These are phyloP conservation scores for Cephus sareptanus DNA, from an alignment of 2,888 invertebrate genomes.

Conservation along the genomic window DNA sequence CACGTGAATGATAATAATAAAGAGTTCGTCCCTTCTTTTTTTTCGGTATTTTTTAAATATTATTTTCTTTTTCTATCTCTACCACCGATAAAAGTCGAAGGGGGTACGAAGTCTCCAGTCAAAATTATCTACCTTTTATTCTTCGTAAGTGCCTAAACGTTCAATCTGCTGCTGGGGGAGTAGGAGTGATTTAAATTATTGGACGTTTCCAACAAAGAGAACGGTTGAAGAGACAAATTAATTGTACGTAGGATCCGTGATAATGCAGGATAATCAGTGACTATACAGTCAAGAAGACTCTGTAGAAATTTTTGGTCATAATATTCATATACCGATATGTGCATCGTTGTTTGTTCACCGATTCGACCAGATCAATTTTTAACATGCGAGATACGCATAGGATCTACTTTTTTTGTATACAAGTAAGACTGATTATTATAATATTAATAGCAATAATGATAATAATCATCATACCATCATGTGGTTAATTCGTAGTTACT, in stretches of 20 bases:
- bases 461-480: too few relatives aligned
- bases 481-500: too few relatives aligned
- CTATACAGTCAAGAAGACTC: constrained; percentile 20
- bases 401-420: too few relatives aligned
- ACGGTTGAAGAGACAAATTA: neutral
- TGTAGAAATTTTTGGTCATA: constrained; percentile 36
- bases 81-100: constrained; percentile 13
- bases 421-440: too few relatives aligned
- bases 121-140: neutral
- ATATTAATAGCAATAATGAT: too few relatives aligned
- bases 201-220: neutral
- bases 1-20: constrained; percentile 29
- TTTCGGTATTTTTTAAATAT: neutral
- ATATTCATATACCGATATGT: constrained; percentile 41
- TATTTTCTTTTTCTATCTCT: constrained; percentile 1
- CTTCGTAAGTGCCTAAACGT: neutral
- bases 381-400: neutral
- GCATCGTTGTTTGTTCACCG: constrained; percentile 8
- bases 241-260: neutral
- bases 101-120: neutral
- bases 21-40: neutral
- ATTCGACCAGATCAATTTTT: neutral
- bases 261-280: neutral
- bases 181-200: neutral
- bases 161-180: neutral